Conservation (phyloP, 2,888 invertebrate genomes). For the Galeruca laticollis region DNA sequence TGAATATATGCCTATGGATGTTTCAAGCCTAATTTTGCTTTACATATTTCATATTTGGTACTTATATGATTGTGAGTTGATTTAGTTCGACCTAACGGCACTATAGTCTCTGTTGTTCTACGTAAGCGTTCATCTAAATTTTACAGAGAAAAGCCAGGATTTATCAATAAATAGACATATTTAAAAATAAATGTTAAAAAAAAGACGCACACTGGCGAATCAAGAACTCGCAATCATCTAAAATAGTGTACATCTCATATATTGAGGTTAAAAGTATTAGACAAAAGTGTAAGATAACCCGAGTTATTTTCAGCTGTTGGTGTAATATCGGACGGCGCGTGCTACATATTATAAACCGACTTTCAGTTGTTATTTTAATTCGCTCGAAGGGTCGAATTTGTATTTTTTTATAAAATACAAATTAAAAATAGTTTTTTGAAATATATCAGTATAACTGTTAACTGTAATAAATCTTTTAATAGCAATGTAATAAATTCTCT, state of each 20-base stretch:
- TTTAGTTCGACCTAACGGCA: no score
- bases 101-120: no score
- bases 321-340: slow-evolving; percentile 52
- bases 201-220: background rate
- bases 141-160: no score
- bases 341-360: slow-evolving; percentile 42
- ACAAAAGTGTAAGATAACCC: slow-evolving; percentile 52
- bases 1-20: no score
- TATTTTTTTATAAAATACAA: slow-evolving; percentile 6
- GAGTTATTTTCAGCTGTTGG: slow-evolving; percentile 51
- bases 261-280: slow-evolving; percentile 29
- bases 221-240: slow-evolving; percentile 8
- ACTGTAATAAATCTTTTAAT: no score
- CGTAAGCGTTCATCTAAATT: no score
- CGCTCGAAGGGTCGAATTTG: slow-evolving; percentile 28
- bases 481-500: no score
- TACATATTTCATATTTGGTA: no score
- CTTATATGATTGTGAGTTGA: no score
- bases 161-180: no score
- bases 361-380: slow-evolving; percentile 34
- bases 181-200: background rate
- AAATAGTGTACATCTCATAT: slow-evolving; percentile 11
- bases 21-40: no score
- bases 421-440: slow-evolving; percentile 25
- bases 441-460: no score